Evolutionary conservation across 2,888 invertebrate species (phyloP).

Genomic region (Lasius platythorax): DNA sequence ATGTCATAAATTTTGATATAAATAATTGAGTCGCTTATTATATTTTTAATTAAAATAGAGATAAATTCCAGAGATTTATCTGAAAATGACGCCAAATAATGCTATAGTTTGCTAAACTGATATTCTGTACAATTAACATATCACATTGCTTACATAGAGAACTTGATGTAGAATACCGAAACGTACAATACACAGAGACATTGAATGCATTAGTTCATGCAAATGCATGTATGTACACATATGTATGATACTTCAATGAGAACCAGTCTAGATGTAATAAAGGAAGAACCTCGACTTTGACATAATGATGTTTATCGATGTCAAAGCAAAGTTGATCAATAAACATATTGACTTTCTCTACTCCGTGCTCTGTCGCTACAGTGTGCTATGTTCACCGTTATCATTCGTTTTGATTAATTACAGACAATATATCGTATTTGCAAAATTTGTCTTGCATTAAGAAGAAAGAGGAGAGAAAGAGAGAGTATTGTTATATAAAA

Average conservation of each 20-base stretch:
- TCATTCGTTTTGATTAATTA: slow-evolving; percentile 34
- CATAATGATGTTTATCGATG: slow-evolving; percentile 35
- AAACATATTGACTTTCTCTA: slow-evolving; percentile 27
- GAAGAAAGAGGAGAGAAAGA: background rate
- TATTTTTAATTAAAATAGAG: background rate
- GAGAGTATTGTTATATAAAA: background rate
- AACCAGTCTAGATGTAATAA: slow-evolving; percentile 21
- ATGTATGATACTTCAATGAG: slow-evolving; percentile 8
- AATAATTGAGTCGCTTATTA: background rate
- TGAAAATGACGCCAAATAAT: background rate
- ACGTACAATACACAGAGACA: background rate
- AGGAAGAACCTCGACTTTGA: slow-evolving; percentile 33
- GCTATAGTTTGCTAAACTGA: background rate
- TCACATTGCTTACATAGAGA: background rate
- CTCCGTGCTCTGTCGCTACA: background rate
- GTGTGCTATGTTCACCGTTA: background rate
- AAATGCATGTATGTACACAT: background rate
- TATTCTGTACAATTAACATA: background rate
- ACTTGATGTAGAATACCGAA: background rate
- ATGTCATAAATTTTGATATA: background rate
- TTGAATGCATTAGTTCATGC: slow-evolving; percentile 7
- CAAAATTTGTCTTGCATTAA: background rate
- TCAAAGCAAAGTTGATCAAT: slow-evolving; percentile 32
- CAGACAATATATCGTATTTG: background rate
- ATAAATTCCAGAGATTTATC: slow-evolving; percentile 8